Evolutionary conservation across 2,888 invertebrate species (phyloP).

Genomic region (Chironomus tentans): DNA sequence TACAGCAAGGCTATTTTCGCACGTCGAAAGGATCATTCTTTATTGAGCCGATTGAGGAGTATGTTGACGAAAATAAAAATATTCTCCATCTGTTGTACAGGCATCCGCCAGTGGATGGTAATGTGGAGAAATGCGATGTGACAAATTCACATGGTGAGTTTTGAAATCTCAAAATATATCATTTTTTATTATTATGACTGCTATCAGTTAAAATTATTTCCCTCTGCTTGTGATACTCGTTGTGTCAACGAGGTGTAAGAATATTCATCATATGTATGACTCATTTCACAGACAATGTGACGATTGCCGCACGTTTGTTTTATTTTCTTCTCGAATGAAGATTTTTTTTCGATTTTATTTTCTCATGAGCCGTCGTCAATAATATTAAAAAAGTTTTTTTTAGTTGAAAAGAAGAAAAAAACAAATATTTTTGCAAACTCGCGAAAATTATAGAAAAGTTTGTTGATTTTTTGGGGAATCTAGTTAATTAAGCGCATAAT

Average conservation of each 20-base stretch:
- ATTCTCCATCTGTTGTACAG: constrained; percentile 46
- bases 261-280: not conserved
- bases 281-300: constrained; percentile 16
- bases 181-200: no score
- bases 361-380: not conserved
- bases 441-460: no score
- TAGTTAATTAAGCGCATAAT: no score
- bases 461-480: no score
- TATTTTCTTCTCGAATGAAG: no score
- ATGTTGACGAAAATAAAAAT: constrained; percentile 39
- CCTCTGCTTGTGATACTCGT: not conserved
- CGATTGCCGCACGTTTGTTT: not conserved
- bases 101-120: constrained; percentile 33
- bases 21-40: constrained; percentile 56
- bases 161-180: no score
- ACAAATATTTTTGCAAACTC: no score
- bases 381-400: no score
- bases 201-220: no score
- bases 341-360: not conserved
- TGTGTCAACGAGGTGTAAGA: no score
- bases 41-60: constrained; percentile 54
- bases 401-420: no score
- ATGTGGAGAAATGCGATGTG: constrained; percentile 33
- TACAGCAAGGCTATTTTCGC: constrained; percentile 60
- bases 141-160: constrained; percentile 23